These are phyloP conservation scores for Cactoblastis cactorum DNA, from an alignment of 2,888 invertebrate genomes.

Conservation along the genomic window DNA sequence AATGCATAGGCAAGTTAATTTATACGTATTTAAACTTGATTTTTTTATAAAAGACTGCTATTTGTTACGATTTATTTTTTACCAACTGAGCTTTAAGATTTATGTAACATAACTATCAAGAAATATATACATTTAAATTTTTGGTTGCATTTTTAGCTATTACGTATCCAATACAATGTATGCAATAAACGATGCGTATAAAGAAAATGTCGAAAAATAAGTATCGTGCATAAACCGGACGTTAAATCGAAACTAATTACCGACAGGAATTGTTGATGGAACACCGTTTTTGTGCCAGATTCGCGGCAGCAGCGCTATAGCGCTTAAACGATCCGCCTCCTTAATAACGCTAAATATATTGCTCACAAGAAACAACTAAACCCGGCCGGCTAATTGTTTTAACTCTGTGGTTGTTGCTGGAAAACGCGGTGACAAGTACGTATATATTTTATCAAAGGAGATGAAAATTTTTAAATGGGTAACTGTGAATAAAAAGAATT, in stretches of 20 bases:
- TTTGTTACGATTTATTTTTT: too few relatives aligned
- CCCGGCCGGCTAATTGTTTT: conserved; percentile 42
- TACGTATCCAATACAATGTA: not conserved
- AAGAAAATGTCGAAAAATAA: conserved; percentile 7
- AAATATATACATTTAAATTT: not conserved
- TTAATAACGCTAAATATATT: conserved; percentile 57
- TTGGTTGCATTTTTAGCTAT: not conserved
- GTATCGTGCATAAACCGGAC: conserved; percentile 35
- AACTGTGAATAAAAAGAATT: too few relatives aligned
- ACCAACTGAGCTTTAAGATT: too few relatives aligned
- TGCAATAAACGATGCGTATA: not conserved
- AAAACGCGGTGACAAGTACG: not conserved
- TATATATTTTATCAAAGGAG: too few relatives aligned
- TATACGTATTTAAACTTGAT: too few relatives aligned
- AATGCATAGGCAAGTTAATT: too few relatives aligned
- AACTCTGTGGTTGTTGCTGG: conserved; percentile 14
- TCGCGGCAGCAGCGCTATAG: conserved; percentile 54
- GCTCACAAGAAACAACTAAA: conserved; percentile 35
- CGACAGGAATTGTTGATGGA: conserved; percentile 58
- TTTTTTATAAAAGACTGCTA: too few relatives aligned
- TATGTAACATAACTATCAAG: too few relatives aligned
- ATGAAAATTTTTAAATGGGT: too few relatives aligned
- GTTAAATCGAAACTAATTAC: conserved; percentile 57
- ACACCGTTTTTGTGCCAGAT: conserved; percentile 57
- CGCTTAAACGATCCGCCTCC: conserved; percentile 51